Conservation (phyloP, 2,888 invertebrate genomes). For the Disparrhopalites patrizii region DNA sequence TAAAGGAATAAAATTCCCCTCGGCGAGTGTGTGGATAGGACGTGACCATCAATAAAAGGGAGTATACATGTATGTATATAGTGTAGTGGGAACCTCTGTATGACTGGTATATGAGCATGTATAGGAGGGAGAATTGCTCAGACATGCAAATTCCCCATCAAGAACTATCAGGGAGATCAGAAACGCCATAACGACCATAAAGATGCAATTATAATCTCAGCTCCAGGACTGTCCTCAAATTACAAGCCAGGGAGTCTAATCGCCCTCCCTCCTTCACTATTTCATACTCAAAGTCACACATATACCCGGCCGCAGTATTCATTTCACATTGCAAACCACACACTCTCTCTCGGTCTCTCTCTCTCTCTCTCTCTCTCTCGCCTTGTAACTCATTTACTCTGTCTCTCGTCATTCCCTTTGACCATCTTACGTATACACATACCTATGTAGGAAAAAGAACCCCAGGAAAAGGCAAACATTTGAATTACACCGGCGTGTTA, state of each 20-base stretch:
- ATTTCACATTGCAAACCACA: not conserved
- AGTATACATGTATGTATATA: too few relatives aligned
- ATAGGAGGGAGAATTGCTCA: slow-evolving; percentile 6
- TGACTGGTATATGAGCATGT: too few relatives aligned
- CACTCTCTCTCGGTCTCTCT: too few relatives aligned
- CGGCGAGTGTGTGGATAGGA: too few relatives aligned
- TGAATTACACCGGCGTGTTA: slow-evolving; percentile 1
- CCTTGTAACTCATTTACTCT: too few relatives aligned
- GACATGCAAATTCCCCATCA: slow-evolving; percentile 45
- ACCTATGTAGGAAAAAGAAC: too few relatives aligned
- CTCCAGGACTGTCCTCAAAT: slow-evolving; percentile 33
- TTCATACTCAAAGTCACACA: slow-evolving; percentile 21
- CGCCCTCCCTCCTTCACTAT: slow-evolving; percentile 20
- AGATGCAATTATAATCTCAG: slow-evolving; percentile 41
- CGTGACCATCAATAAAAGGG: too few relatives aligned
- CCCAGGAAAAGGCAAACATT: slow-evolving; percentile 1
- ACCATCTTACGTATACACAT: too few relatives aligned
- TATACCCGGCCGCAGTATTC: slow-evolving; percentile 3
- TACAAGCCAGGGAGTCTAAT: slow-evolving; percentile 33
- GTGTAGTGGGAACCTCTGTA: too few relatives aligned
- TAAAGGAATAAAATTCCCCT: too few relatives aligned
- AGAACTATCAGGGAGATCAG: slow-evolving; percentile 37
- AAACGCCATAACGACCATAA: slow-evolving; percentile 36
- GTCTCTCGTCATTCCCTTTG: too few relatives aligned
- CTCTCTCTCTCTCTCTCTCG: too few relatives aligned